A percentile compares a stretch with the other conserved stretches of the same genome.
Evolutionary conservation across 2,113 vertebrate genomes (phyloP).

Genomic region (Silurus glanis): DNA sequence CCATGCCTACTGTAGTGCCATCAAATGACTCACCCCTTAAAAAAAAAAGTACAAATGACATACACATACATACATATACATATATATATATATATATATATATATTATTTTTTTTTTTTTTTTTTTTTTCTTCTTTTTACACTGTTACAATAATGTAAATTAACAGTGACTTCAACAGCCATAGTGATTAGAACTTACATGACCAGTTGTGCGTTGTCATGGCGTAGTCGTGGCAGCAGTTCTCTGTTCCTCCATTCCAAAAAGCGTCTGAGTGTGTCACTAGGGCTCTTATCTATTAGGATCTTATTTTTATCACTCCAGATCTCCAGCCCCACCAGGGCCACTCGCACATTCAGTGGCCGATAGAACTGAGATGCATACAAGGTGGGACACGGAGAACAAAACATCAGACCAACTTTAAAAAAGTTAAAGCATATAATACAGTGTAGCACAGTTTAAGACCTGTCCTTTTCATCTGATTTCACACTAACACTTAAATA

Average conservation of each 20-base stretch:
- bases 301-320: constrained; percentile 82
- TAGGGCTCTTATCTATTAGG: constrained; percentile 68
- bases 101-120: too few relatives aligned
- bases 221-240: constrained; percentile 79
- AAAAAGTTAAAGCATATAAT: neutral
- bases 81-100: too few relatives aligned
- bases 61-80: too few relatives aligned
- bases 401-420: neutral
- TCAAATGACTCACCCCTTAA: constrained; percentile 77
- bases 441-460: neutral
- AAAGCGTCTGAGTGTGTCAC: constrained; percentile 78
- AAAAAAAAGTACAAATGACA: neutral
- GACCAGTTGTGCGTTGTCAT: constrained; percentile 92
- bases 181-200: constrained; percentile 75
- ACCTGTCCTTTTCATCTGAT: neutral
- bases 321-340: constrained; percentile 83
- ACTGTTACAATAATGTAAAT: neutral
- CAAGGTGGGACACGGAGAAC: neutral
- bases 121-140: too few relatives aligned
- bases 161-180: neutral
- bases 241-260: constrained; percentile 82
- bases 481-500: neutral
- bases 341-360: constrained; percentile 83
- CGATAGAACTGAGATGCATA: constrained; percentile 81
- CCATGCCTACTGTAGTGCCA: constrained; percentile 82